Evolutionary conservation across 92 coral and sea anemone species (phyloP).

Genomic region (Plumapathes pennacea): DNA sequence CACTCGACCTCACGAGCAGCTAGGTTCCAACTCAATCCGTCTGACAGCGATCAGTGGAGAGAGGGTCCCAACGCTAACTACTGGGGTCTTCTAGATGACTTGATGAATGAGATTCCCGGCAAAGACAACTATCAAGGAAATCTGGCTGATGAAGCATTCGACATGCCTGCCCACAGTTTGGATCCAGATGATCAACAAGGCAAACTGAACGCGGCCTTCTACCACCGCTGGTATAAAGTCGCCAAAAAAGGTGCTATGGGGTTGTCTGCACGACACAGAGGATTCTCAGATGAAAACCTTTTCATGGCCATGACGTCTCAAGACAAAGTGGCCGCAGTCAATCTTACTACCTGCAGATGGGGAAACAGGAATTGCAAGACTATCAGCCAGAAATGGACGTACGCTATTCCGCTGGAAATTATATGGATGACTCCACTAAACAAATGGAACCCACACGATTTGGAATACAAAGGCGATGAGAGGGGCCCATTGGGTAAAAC

Average conservation of each 20-base stretch:
- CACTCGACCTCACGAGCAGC: constrained; percentile 48
- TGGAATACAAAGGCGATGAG: constrained; percentile 53
- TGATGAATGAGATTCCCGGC: constrained; percentile 28
- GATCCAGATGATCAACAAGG: constrained; percentile 6
- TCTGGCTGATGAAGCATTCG: constrained; percentile 74
- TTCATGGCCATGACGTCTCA: constrained; percentile 47
- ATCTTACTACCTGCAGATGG: not conserved
- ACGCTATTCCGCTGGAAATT: constrained; percentile 73
- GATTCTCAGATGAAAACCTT: constrained; percentile 34
- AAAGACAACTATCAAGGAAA: constrained; percentile 71
- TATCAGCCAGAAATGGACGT: constrained; percentile 59
- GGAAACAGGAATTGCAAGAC: constrained; percentile 13
- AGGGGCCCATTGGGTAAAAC: constrained; percentile 25
- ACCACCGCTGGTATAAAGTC: constrained; percentile 54
- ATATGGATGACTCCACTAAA: constrained; percentile 65
- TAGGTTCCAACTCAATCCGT: constrained; percentile 63
- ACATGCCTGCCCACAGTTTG: constrained; percentile 51
- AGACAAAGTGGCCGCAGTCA: constrained; percentile 7
- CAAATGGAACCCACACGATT: constrained; percentile 64
- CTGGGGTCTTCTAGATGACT: constrained; percentile 39
- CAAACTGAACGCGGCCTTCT: constrained; percentile 20
- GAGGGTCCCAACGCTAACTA: constrained; percentile 10
- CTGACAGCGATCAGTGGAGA: constrained; percentile 34
- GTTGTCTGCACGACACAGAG: constrained; percentile 18
- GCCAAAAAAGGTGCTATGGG: constrained; percentile 57